Percentiles rank a stretch among this genome's conserved stretches.
Evolutionary conservation across 2,113 vertebrate genomes (phyloP).

Genomic region (Pituophis catenifer): DNA sequence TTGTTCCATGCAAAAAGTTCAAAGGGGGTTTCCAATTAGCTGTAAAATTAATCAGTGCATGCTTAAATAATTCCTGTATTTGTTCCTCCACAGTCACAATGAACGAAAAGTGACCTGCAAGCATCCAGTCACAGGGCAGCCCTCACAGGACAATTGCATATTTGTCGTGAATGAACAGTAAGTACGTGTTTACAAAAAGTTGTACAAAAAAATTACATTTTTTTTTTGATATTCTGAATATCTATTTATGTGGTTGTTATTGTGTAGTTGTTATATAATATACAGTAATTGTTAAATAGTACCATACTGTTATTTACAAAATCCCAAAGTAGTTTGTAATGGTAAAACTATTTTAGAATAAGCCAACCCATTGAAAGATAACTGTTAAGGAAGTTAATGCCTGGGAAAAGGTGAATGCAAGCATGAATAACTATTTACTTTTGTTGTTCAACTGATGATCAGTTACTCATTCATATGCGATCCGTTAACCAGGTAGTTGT

Average conservation of each 20-base stretch:
- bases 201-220: neutral
- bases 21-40: neutral
- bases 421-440: neutral
- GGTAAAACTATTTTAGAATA: neutral
- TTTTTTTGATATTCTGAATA: neutral
- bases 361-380: neutral
- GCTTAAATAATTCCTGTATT: slow-evolving; percentile 14
- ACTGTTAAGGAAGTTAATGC: neutral
- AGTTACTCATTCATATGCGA: neutral
- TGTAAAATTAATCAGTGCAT: neutral
- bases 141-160: slow-evolving; percentile 98
- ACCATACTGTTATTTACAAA: neutral
- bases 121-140: slow-evolving; percentile 88
- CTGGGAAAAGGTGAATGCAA: neutral
- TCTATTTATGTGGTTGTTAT: neutral
- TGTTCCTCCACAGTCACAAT: slow-evolving; percentile 83
- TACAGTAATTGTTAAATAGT: neutral
- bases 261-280: neutral
- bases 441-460: neutral
- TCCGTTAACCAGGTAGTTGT: neutral
- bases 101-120: slow-evolving; percentile 98
- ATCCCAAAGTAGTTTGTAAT: neutral
- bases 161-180: slow-evolving; percentile 98
- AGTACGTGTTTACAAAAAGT: slow-evolving; percentile 66
- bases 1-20: neutral